Percentiles rank a stretch among this genome's conserved stretches.
These are phyloP conservation scores for Falco biarmicus DNA, from an alignment of 2,797 vertebrate genomes.

Conservation along the genomic window DNA sequence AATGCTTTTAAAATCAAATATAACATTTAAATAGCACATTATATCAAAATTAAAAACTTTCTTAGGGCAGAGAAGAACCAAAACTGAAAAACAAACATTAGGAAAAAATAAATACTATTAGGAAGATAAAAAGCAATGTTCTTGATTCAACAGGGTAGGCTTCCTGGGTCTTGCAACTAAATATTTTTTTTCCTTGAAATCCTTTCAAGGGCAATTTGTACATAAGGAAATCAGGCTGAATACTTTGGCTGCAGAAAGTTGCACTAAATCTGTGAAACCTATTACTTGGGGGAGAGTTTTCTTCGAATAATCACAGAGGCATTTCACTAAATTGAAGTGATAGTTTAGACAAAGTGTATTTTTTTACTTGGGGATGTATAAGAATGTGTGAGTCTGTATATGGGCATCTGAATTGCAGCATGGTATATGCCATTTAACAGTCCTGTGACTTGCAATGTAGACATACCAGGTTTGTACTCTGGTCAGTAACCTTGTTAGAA, in stretches of 20 bases:
- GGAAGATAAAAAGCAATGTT: background rate
- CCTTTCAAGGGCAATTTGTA: background rate
- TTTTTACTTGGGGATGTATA: background rate
- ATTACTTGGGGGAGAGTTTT: background rate
- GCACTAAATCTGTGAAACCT: background rate
- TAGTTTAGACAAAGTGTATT: background rate
- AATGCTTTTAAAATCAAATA: background rate
- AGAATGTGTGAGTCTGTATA: fast-evolving
- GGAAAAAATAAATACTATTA: background rate
- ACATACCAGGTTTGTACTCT: background rate
- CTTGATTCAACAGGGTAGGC: background rate
- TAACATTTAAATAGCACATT: background rate
- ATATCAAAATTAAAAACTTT: background rate
- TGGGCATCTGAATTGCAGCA: background rate
- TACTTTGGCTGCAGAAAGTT: background rate
- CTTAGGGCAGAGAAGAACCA: background rate
- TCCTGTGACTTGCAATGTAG: background rate
- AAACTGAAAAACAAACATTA: background rate
- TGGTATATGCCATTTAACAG: background rate
- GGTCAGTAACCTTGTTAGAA: background rate
- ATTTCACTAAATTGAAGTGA: background rate
- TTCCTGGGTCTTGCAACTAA: background rate
- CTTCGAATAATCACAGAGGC: background rate
- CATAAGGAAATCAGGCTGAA: background rate
- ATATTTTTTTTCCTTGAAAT: background rate